Conservation (phyloP, 2,113 vertebrate genomes). For the Corydoras sp. region DNA sequence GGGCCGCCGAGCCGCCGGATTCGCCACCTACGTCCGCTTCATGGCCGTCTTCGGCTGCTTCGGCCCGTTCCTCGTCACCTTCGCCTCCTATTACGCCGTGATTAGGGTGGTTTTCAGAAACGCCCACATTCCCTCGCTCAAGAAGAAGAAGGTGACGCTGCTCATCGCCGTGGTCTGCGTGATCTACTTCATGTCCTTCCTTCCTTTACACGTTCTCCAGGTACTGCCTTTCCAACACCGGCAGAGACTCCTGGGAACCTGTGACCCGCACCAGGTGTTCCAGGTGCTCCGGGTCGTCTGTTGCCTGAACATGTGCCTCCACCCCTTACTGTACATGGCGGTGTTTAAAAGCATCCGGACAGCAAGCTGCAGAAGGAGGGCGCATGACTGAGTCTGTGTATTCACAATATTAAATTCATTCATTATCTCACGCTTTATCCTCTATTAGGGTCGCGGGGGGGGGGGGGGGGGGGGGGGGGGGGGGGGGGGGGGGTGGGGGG, state of each 20-base stretch:
- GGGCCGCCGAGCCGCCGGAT: neutral
- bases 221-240: constrained; percentile 46
- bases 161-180: constrained; percentile 59
- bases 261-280: constrained; percentile 38
- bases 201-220: constrained; percentile 69
- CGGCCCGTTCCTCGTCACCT: constrained; percentile 68
- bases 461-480: too few species aligned
- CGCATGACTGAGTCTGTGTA: too few species aligned
- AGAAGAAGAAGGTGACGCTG: constrained; percentile 64
- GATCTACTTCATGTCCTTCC: constrained; percentile 69
- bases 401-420: too few species aligned
- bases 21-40: constrained; percentile 54
- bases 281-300: constrained; percentile 67
- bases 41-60: constrained; percentile 61
- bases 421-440: too few species aligned
- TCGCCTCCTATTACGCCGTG: constrained; percentile 61
- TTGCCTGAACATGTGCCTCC: constrained; percentile 74
- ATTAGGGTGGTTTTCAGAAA: constrained; percentile 60
- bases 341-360: constrained; percentile 63
- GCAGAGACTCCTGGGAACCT: rapidly evolving
- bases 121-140: constrained; percentile 35
- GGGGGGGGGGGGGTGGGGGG: too few species aligned
- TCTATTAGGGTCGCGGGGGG: too few species aligned
- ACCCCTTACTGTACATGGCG: constrained; percentile 74
- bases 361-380: constrained; percentile 48